Base-by-base conservation (phyloP, 2,113 vertebrate species). In the Gavia stellata region DNA sequence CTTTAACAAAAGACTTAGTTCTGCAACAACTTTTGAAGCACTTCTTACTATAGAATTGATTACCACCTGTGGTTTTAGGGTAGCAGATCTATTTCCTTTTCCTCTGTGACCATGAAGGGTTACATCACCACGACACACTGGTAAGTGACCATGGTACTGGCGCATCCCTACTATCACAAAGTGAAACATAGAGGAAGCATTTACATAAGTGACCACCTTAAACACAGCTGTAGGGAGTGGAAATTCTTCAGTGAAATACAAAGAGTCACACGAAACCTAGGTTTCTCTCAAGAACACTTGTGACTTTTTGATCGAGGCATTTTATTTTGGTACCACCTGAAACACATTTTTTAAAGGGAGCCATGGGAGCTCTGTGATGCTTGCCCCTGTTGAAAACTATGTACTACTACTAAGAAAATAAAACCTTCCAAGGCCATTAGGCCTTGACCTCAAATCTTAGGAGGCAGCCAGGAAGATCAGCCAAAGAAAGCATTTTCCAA, bases 401-500 rank as follows among this genome's bases (percentile, higher is more conserved):
- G 40, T 28, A 78, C 33, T 47, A 15, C 24, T 63, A 31, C 19
- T 44, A n/a, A 86, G 33, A 47, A 66, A 89, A 82, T 5, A 58
- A 86, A 92, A 75, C 53, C 12, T 67, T 78, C 23, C 56, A 74
- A 87, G 20, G 29, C 38, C 74, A 45, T 61, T 44, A 52, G 55
- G 56, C 29, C 61, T 79, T n/a, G 63, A 77, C 53, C 63, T 79
- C 29, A 71, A 77, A 55, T 59, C 56, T 86, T 21, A 56, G 34
- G 29, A 91, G 58, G 45, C 67, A 94, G 31, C 44, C 23, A 50
- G 14, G 23, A 88, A 66, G 45, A 91, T 38, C 47, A 84, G 68
- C 42, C 29, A 68, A 67, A 10, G 17, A 84, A 94, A 88, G 52
- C 53, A 62, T 56, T 81, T 92, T 93, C 78, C 73, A 92, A 88